Evolutionary conservation across 2,888 invertebrate genomes (phyloP).

Genomic region (Latheticus oryzae): DNA sequence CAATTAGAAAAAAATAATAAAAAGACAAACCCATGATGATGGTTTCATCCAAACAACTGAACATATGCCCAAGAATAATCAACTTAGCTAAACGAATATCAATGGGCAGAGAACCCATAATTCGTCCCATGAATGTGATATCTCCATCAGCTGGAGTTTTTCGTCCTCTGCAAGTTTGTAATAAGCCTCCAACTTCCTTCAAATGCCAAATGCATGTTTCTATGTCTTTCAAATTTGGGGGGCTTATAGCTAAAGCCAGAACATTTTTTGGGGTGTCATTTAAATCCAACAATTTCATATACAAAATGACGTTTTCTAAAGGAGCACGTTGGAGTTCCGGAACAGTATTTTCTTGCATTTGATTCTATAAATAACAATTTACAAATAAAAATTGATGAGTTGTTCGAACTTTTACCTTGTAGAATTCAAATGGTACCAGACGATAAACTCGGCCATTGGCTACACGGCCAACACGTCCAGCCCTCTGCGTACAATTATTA

Average conservation of each 20-base stretch:
- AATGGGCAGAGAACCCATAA: conserved; percentile 86
- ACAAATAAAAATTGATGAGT: background rate
- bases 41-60: conserved; percentile 84
- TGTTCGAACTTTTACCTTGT: conserved; percentile 65
- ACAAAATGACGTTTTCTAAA: conserved; percentile 81
- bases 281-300: conserved; percentile 85
- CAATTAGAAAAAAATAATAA: background rate
- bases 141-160: conserved; percentile 77
- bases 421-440: conserved; percentile 77
- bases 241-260: conserved; percentile 85
- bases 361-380: conserved; percentile 32
- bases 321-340: conserved; percentile 88
- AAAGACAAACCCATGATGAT: conserved; percentile 82
- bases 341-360: conserved; percentile 64
- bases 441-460: conserved; percentile 88
- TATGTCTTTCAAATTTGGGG: conserved; percentile 86
- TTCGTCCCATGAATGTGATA: conserved; percentile 84
- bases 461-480: conserved; percentile 91
- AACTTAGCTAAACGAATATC: conserved; percentile 86
- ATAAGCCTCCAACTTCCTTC: conserved; percentile 90
- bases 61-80: conserved; percentile 87
- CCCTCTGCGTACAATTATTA: conserved; percentile 88
- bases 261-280: conserved; percentile 81
- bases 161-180: conserved; percentile 68
- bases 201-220: conserved; percentile 83